Evolutionary conservation across 2,113 vertebrate species (phyloP), one percentile per base, ranked within the genome.

Genomic region (Procavia capensis): DNA sequence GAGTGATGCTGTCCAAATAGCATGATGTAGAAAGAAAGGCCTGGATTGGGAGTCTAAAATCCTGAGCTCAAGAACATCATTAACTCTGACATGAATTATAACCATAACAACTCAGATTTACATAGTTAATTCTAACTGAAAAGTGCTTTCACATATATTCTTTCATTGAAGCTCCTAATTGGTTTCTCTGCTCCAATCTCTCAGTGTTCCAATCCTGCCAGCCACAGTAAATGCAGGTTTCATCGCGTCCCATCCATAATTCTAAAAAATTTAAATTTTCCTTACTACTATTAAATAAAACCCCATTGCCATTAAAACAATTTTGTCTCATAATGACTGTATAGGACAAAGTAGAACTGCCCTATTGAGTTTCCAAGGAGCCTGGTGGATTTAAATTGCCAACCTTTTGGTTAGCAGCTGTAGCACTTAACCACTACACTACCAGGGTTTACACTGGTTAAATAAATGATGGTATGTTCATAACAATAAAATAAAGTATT

Each of bases 81-180:
- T 91, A 97, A 91, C 29, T 88, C 43, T 89, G 88, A 91, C 74
- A 72, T 83, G 81, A 92, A 11, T 94, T 96, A 94, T 92, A 87
- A 57, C 70, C 50, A 82, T 63, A 80, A 88, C 92, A 95, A 96
- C 79, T 95, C 74, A 91, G 36, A 93, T 95, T 91, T 95, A 76
- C 76, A 85, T 82, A 88, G n/a, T 68, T 10, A 66, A 95, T 95
- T 81, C 57, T 22, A 82, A 34, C 61, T 89, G 74, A 76, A 95
- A 93, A 95, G 24, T 93, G 36, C 41, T 93, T 93, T 93, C 59
- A 86, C 34, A 89, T 91, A 91, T 85, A 89, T 88, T 91, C 50
- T 93, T n/a, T 81, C 91, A 89, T 78, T 96, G 90, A 97, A 91
- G 14, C 59, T 59, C 41, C 93, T 95, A 93, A 88, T 64, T 93